Conservation (phyloP, 2,113 vertebrate genomes). For the Australoheros scitulus region DNA sequence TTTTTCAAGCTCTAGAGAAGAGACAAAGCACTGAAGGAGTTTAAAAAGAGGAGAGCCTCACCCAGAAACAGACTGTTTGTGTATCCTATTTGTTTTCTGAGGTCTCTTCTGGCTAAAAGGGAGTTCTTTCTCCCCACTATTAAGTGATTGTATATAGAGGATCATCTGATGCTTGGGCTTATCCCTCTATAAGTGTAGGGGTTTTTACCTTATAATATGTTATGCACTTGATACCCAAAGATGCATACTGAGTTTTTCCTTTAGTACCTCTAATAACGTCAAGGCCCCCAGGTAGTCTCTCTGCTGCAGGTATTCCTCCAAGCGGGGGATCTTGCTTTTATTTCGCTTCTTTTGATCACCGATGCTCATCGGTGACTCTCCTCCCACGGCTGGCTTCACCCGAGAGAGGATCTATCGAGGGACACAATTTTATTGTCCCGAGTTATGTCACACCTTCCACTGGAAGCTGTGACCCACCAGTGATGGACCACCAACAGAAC, state of each 20-base stretch:
- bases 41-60: background rate
- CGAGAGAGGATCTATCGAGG: conserved; percentile 89
- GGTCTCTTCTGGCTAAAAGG: background rate
- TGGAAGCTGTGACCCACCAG: background rate
- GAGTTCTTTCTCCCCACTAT: background rate
- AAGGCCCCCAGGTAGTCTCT: conserved; percentile 94
- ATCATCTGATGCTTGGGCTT: background rate
- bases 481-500: background rate
- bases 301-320: conserved; percentile 88
- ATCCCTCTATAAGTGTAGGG: background rate
- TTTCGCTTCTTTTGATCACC: conserved; percentile 84
- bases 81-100: background rate
- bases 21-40: background rate
- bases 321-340: conserved; percentile 85
- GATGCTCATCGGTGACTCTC: conserved; percentile 68
- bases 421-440: background rate
- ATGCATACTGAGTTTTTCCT: background rate
- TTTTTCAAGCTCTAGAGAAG: background rate
- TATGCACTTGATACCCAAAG: background rate
- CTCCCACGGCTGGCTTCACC: conserved; percentile 89
- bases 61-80: background rate
- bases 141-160: background rate
- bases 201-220: background rate
- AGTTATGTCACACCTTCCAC: background rate
- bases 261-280: conserved; percentile 88